phyloP scores from a whole-genome alignment of 2,113 vertebrate species.

The Hyperoodon ampullatus region DNA sequence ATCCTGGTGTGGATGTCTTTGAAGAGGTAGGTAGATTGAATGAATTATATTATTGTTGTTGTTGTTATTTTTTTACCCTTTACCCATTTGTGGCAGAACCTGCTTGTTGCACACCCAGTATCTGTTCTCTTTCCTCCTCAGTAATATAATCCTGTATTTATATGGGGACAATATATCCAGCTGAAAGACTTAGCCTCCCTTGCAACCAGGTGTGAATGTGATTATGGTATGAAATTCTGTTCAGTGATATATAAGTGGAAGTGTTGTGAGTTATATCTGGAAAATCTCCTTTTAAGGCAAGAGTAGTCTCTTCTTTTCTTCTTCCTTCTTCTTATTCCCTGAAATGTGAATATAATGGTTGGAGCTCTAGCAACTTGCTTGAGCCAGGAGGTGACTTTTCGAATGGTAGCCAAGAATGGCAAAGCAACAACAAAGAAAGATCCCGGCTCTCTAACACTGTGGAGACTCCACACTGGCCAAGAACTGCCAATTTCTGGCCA shows the following conservation, averaged over 20 bases:
- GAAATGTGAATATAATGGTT: background rate
- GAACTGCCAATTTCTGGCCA: background rate
- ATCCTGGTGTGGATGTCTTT: background rate
- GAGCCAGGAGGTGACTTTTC: background rate
- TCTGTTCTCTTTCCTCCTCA: background rate
- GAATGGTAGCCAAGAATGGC: background rate
- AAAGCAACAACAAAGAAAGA: background rate
- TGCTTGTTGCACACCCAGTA: background rate
- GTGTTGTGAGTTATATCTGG: conserved; percentile 27
- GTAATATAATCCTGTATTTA: background rate
- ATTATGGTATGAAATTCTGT: background rate
- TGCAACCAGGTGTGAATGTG: background rate
- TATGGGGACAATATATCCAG: background rate
- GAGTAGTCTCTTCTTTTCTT: background rate
- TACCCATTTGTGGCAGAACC: background rate
- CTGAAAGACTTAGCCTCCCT: background rate
- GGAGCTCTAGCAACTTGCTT: background rate
- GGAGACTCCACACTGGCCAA: background rate
- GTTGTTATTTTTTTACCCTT: background rate
- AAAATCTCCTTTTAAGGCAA: background rate
- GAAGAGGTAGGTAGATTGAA: background rate
- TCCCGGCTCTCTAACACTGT: background rate
- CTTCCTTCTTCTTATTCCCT: background rate
- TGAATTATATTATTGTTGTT: background rate
- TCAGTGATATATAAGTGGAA: background rate